phyloP scores from a whole-genome alignment of 1,140 invertebrate species.

The Eupeodes corollae region DNA sequence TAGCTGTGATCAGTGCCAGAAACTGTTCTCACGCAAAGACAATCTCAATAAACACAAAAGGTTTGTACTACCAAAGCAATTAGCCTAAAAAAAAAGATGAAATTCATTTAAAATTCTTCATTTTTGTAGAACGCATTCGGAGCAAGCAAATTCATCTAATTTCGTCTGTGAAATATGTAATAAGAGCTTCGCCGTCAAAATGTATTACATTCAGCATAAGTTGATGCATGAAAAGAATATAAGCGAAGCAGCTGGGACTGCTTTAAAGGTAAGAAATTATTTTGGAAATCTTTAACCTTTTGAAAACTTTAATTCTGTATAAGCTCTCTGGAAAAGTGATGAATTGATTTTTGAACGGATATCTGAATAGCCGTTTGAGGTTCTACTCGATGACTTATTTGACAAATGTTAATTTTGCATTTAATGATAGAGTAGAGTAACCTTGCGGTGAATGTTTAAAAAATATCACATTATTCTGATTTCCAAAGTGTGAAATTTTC shows the following conservation, averaged over 20 bases:
- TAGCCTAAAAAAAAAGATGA: not conserved
- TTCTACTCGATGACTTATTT: too few species aligned
- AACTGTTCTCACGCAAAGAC: slow-evolving; percentile 64
- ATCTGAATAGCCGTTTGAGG: too few species aligned
- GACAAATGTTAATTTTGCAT: too few species aligned
- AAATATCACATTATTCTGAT: too few species aligned
- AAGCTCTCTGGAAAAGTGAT: not conserved
- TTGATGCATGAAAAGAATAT: slow-evolving; percentile 19
- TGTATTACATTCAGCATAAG: slow-evolving; percentile 53
- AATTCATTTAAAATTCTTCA: not conserved
- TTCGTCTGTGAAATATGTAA: slow-evolving; percentile 61
- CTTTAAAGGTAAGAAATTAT: slow-evolving; percentile 4
- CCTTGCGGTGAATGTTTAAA: too few species aligned
- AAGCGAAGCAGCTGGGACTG: not conserved
- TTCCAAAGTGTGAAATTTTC: too few species aligned
- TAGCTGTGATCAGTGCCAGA: slow-evolving; percentile 63
- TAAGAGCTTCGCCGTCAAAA: slow-evolving; percentile 58
- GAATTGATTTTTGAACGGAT: too few species aligned
- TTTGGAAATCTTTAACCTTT: not conserved
- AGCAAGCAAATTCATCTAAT: slow-evolving; percentile 48
- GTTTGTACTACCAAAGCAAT: slow-evolving; percentile 12
- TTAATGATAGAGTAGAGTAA: too few species aligned
- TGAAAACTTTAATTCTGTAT: not conserved
- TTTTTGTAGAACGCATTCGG: slow-evolving; percentile 19
- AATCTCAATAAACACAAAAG: slow-evolving; percentile 61